Evolutionary conservation across 2,888 invertebrate species (phyloP).

Genomic region (Odontothrips loti): DNA sequence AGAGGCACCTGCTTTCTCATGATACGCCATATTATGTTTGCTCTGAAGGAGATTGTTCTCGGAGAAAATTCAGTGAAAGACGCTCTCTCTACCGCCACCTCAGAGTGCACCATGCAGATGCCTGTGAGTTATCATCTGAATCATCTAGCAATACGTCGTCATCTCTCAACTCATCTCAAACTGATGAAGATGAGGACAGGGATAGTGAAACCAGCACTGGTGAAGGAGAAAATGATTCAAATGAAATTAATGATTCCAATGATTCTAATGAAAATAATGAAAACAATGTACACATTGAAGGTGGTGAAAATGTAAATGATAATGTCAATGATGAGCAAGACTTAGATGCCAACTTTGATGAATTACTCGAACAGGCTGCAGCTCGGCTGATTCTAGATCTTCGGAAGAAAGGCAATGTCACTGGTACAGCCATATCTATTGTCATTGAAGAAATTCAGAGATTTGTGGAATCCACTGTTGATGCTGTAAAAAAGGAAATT

Average conservation of each 20-base stretch:
- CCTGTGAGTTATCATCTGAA: background rate
- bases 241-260: background rate
- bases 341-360: background rate
- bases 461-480: background rate
- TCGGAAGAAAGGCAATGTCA: background rate
- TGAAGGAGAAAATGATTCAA: background rate
- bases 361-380: background rate
- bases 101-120: no score
- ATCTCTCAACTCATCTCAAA: background rate
- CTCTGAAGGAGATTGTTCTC: background rate
- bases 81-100: no score
- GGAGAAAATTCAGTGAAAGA: background rate
- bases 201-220: no score
- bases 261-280: background rate
- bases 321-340: background rate
- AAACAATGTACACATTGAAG: background rate
- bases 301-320: background rate
- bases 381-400: background rate
- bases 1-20: background rate
- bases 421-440: background rate
- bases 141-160: background rate
- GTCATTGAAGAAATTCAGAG: background rate
- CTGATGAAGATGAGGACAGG: background rate
- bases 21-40: background rate
- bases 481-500: background rate